Conservation (phyloP, 2,113 vertebrate species). For the Panthera uncia region DNA sequence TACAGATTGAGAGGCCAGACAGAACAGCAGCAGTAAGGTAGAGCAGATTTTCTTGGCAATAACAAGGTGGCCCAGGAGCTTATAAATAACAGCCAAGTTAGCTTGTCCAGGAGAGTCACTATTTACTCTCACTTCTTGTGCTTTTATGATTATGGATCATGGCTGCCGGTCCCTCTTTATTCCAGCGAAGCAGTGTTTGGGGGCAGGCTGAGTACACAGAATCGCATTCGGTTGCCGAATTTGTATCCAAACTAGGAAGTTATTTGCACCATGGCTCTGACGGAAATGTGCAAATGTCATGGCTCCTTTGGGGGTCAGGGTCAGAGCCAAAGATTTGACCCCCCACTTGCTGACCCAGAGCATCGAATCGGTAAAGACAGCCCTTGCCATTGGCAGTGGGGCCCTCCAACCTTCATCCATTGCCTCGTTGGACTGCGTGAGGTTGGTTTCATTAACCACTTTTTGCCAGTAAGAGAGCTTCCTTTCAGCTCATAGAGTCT, state of each 20-base stretch:
- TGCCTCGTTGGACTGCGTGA: background rate
- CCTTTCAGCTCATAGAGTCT: background rate
- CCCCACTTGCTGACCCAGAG: background rate
- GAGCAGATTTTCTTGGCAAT: slow-evolving; percentile 22
- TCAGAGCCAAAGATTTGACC: background rate
- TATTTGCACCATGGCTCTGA: background rate
- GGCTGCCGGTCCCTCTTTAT: background rate
- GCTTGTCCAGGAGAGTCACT: background rate
- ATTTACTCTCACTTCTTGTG: background rate
- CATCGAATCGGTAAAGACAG: background rate
- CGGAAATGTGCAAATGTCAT: background rate
- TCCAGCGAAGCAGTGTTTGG: background rate
- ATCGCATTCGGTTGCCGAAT: background rate
- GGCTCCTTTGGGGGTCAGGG: background rate
- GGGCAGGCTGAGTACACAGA: background rate
- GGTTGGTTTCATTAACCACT: background rate
- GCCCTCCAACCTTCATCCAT: accelerated
- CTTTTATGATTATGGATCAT: background rate
- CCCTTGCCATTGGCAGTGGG: accelerated
- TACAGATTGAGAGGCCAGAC: background rate
- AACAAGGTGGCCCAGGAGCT: background rate
- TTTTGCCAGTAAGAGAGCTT: background rate
- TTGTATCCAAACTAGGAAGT: background rate
- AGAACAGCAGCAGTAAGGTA: background rate
- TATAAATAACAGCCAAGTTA: background rate